A percentile compares a stretch with the other conserved stretches of the same genome.
phyloP scores from a whole-genome alignment of 2,113 vertebrate species.

The Riparia riparia region DNA sequence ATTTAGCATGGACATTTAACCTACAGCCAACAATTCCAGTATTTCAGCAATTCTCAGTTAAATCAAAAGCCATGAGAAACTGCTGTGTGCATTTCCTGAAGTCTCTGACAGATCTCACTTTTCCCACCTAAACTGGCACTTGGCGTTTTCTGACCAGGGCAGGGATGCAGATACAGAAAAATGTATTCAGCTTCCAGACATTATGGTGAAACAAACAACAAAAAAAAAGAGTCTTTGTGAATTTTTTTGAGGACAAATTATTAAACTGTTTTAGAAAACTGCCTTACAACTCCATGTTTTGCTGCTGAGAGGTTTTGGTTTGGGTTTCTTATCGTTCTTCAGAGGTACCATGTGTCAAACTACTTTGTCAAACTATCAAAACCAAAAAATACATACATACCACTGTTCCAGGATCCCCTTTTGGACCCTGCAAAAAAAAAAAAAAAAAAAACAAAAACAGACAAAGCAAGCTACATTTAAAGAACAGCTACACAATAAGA shows the following conservation, averaged over 20 bases:
- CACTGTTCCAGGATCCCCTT: constrained; percentile 89
- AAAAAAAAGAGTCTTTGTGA: background rate
- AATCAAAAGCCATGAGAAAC: background rate
- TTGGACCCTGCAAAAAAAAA: constrained; percentile 83
- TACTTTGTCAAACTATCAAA: background rate
- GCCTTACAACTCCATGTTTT: background rate
- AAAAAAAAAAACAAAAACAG: background rate
- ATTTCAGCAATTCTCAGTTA: background rate
- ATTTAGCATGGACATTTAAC: background rate
- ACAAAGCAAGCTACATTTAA: background rate
- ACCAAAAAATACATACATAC: constrained; percentile 80
- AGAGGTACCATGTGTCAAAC: background rate
- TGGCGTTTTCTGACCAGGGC: background rate
- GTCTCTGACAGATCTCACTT: background rate
- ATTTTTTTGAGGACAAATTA: background rate
- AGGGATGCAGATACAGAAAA: background rate
- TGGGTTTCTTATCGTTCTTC: background rate
- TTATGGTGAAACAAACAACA: background rate
- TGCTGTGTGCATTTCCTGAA: background rate
- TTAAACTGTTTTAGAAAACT: background rate
- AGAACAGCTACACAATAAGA: background rate
- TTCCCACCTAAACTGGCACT: background rate
- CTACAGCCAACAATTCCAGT: background rate
- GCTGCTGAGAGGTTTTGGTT: background rate
- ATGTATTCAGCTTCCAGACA: background rate